Base-by-base conservation (phyloP, 2,797 vertebrate species). In the Leptoclinus maculatus region DNA sequence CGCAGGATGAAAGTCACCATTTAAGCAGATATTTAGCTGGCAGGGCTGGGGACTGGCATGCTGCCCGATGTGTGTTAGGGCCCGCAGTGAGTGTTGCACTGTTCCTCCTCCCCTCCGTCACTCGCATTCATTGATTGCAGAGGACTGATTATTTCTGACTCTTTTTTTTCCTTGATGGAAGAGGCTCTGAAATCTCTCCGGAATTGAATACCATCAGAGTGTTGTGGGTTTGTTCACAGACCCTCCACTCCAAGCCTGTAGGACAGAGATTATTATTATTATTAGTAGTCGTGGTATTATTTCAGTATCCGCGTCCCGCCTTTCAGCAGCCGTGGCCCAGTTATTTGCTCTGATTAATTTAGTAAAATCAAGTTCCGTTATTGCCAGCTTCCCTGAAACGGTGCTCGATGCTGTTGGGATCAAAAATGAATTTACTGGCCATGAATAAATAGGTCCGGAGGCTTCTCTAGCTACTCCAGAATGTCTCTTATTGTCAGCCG, bases 21-120 rank as follows among this genome's bases (percentile, higher is more conserved):
- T 94, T 94, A 92, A 92, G 92, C 93, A 92, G 92, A 92, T 91
- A 91, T 93, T 87, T 90, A n/a, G 86, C 90, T 88, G 84, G 90
- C 89, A 83, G 85, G 80, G 78, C 71, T 51, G 64, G 49, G 49
- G 79, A 68, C 83, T 90, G 89, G 89, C 88, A 29, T 7, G 19
- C 43, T 74, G 90, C 90, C 91, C 80, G 78, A 75, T 92, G 75
- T 79, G 86, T 88, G 71, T 87, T 80, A 62, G 82, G 68, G 72
- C 63, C 83, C 12, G 29, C 74, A 72, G 80, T 79, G 78, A 89
- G 78, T 68, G 67, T 65, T 73, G 80, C 70, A 49, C 70, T 59
- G 63, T 80, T 92, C 85, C 80, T 78, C 76, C 71, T 69, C 51
- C 82, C 78, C 80, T 76, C 72, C 79, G 75, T 90, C 83, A 86